Evolutionary conservation across 2,888 invertebrate genomes (phyloP), one percentile per base, ranked within the genome.

Genomic region (Aplocera efformata): DNA sequence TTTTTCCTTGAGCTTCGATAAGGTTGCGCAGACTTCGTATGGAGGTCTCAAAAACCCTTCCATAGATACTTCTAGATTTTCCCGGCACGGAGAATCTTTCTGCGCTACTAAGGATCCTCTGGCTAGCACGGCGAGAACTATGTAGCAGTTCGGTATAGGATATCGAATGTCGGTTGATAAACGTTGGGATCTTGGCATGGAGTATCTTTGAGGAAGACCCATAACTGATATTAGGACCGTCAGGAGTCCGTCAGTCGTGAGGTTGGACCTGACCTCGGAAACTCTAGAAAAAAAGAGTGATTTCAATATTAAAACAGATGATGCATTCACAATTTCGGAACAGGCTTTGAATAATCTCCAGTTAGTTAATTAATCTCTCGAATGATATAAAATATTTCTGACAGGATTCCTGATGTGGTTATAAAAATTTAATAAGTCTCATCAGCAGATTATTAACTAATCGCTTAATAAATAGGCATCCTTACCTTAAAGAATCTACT

Each of bases 11-110:
- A 67, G 75, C 42, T 81, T 89, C 0, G 79, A 88, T 3, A 91
- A 67, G 17, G 89, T 88, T 0, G 92, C 91, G 63, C 94, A 92
- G 26, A 94, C 90, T 74, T 91, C 89, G 60, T 93, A 92, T 29
- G 92, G 90, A 22, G 92, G 91, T 41, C 90, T 84, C n/a, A 91
- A 72, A 8, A 93, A 84, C 0, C 92, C 93, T 33, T 90, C 88
- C 73, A 93, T 89, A 6, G 90, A 90, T 47, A 92, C 84, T 54
- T 89, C 89, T 11, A 88, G 54, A 0, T 90, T 90, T 7, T 89
- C 75, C 37, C 90, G 89, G 61, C 94, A 94, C 23, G 91, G 92
- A 0, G 93, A 82, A 50, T 90, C 91, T 55, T 90, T 90, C 50
- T 91, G 91, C 3, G 91, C 91, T 13, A 91, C 86, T 17, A 93